Evolutionary conservation across 2,888 invertebrate genomes (phyloP), one percentile per base, ranked within the genome.

Genomic region (Lissonota sp.): DNA sequence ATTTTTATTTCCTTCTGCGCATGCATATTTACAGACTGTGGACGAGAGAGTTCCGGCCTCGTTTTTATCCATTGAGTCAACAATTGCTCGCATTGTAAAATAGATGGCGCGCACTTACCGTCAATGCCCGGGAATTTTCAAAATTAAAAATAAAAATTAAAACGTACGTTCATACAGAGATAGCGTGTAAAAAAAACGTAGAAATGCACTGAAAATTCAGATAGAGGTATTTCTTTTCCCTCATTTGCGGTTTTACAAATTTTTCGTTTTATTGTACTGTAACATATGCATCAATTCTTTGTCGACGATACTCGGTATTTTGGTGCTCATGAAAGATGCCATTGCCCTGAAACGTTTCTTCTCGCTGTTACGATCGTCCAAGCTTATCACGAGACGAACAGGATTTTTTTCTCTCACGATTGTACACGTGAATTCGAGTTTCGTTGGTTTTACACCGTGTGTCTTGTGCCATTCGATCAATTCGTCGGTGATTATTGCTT

Each of bases 401-500:
- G 92, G 90, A 37, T 89, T 84, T 2, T 81, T 72, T 14, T 80
- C 84, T 40, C 90, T 89, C 26, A 87, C 84, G 6, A 92, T 74
- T 7, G 74, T 86, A 51, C 93, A 87, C 6, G 86, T 86, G 75
- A 93, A 92, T 57, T 91, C 86, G 39, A 93, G 80, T 6, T 91
- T 85, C 7, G 85, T 77, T 1, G 84, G 79, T 5, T 76, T 80
- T 3, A 83, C 58, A 6, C 76, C 71, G 1, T 84, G 79, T 5
- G 83, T 78, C 66, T 85, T 71, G 7, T 77, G 57, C 0, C 84
- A 64, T 46, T 89, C 80, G 8, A 88, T 64, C 10, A 92, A 83
- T 60, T 89, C 88, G 5, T 93, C 86, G 1, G 93, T 91, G 14
- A 93, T 87, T 7, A 88, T 70, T 1, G 87, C 88, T 86, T 93